Percentiles rank a stretch among this genome's conserved stretches.
Evolutionary conservation across 2,888 invertebrate species (phyloP).

Genomic region (Sesia bembeciformis): DNA sequence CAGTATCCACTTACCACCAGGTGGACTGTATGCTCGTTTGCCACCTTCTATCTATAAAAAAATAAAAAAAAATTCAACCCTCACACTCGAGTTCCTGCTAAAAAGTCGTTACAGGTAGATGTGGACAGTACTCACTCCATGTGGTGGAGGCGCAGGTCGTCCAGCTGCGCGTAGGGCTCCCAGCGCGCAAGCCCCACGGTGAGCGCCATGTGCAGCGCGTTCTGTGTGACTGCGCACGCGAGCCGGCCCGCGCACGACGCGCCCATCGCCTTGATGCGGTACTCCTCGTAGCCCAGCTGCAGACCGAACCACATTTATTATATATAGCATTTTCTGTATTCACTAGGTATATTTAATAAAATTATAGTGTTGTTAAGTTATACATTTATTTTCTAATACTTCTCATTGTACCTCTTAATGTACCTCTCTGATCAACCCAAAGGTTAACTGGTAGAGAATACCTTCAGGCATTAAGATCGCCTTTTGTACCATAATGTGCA

Average conservation of each 20-base stretch:
- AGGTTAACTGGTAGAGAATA: no score
- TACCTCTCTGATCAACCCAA: no score
- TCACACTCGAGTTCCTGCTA: background rate
- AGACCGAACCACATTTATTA: background rate
- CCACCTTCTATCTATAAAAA: no score
- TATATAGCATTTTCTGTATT: no score
- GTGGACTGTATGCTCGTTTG: no score
- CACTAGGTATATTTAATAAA: no score
- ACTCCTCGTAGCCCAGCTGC: slow-evolving; percentile 63
- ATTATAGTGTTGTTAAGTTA: no score
- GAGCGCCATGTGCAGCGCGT: slow-evolving; percentile 45
- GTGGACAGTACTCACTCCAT: slow-evolving; percentile 39
- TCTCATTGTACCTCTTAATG: no score
- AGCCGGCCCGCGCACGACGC: slow-evolving; percentile 49
- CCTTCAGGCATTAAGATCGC: no score
- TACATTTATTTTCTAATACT: no score
- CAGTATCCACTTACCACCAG: no score
- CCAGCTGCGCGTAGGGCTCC: slow-evolving; percentile 61
- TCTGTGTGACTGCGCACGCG: slow-evolving; percentile 39
- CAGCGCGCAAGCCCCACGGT: slow-evolving; percentile 48
- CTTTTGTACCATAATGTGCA: no score
- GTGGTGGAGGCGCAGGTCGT: slow-evolving; percentile 44
- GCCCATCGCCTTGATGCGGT: slow-evolving; percentile 61
- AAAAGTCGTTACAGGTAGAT: background rate
- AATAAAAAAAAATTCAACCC: background rate